phyloP scores from a whole-genome alignment of 2,888 invertebrate genomes.

The Drosophila bunnanda region DNA sequence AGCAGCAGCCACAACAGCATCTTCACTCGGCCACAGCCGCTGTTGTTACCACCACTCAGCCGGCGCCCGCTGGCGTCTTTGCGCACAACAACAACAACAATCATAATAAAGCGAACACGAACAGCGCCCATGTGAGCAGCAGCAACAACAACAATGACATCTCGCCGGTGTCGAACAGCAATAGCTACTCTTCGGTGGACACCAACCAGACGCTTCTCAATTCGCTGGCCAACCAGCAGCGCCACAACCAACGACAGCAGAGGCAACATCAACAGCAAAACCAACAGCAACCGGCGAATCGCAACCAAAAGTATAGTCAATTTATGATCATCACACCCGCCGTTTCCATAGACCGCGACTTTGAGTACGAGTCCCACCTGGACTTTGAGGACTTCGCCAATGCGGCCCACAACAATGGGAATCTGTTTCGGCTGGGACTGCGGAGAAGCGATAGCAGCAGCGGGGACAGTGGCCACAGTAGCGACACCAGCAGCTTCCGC shows the following conservation, averaged over 20 bases:
- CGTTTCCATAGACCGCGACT: slow-evolving; percentile 84
- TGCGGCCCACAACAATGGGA: slow-evolving; percentile 80
- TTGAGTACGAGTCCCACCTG: slow-evolving; percentile 75
- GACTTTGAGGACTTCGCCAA: slow-evolving; percentile 74
- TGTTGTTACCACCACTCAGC: slow-evolving; percentile 79
- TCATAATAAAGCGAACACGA: slow-evolving; percentile 52
- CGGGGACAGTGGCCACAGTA: slow-evolving; percentile 80
- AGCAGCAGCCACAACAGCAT: slow-evolving; percentile 44
- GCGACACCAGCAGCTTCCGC: slow-evolving; percentile 82
- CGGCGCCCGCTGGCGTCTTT: slow-evolving; percentile 79
- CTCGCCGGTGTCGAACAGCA: slow-evolving; percentile 80
- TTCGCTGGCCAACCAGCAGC: slow-evolving; percentile 72
- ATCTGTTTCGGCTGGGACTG: slow-evolving; percentile 80
- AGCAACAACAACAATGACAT: slow-evolving; percentile 72
- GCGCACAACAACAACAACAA: slow-evolving; percentile 67
- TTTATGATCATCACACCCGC: slow-evolving; percentile 85
- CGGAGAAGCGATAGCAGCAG: slow-evolving; percentile 75
- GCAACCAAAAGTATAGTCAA: slow-evolving; percentile 82
- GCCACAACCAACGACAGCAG: slow-evolving; percentile 54
- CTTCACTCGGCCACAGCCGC: slow-evolving; percentile 36
- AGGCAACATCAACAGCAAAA: slow-evolving; percentile 41
- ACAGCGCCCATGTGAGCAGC: slow-evolving; percentile 72
- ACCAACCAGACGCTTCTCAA: slow-evolving; percentile 83
- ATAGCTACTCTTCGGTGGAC: slow-evolving; percentile 83
- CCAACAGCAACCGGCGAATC: slow-evolving; percentile 51